A percentile compares a stretch with the other conserved stretches of the same genome.
Evolutionary conservation across 2,797 vertebrate genomes (phyloP).

Genomic region (Amblyopsis hoosieri): DNA sequence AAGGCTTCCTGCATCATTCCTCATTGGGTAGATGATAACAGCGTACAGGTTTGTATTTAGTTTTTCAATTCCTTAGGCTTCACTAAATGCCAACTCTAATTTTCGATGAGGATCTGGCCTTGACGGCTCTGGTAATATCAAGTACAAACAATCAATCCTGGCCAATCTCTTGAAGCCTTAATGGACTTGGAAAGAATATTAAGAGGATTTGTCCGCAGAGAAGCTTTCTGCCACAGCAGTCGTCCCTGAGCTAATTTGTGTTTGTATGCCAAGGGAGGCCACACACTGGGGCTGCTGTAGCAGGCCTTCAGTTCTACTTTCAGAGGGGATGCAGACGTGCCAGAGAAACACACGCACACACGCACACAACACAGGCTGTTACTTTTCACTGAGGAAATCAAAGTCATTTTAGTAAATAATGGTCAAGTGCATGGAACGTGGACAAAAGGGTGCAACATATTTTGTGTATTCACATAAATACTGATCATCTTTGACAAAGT

Average conservation of each 20-base stretch:
- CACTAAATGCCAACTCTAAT: slow-evolving; percentile 71
- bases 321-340: slow-evolving; percentile 63
- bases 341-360: slow-evolving; percentile 20
- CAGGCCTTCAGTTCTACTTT: slow-evolving; percentile 72
- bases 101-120: slow-evolving; percentile 66
- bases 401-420: neutral
- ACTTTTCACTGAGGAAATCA: slow-evolving; percentile 35
- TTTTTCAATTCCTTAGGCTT: slow-evolving; percentile 71
- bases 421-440: neutral
- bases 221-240: slow-evolving; percentile 73
- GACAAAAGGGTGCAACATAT: neutral
- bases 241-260: slow-evolving; percentile 77
- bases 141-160: slow-evolving; percentile 82
- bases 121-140: slow-evolving; percentile 77
- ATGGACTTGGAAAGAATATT: slow-evolving; percentile 83
- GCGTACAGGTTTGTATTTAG: slow-evolving; percentile 66
- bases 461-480: slow-evolving; percentile 28
- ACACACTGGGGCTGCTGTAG: slow-evolving; percentile 74
- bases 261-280: slow-evolving; percentile 76
- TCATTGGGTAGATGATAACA: slow-evolving; percentile 51
- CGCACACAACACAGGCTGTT: slow-evolving; percentile 25
- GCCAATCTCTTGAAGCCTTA: slow-evolving; percentile 76
- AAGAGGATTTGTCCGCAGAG: slow-evolving; percentile 77
- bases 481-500: slow-evolving; percentile 22
- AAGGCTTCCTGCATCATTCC: slow-evolving; percentile 54